Percentiles rank a stretch among this genome's conserved stretches.
These are phyloP conservation scores for Procavia capensis DNA, from an alignment of 2,113 vertebrate species.

Conservation along the genomic window DNA sequence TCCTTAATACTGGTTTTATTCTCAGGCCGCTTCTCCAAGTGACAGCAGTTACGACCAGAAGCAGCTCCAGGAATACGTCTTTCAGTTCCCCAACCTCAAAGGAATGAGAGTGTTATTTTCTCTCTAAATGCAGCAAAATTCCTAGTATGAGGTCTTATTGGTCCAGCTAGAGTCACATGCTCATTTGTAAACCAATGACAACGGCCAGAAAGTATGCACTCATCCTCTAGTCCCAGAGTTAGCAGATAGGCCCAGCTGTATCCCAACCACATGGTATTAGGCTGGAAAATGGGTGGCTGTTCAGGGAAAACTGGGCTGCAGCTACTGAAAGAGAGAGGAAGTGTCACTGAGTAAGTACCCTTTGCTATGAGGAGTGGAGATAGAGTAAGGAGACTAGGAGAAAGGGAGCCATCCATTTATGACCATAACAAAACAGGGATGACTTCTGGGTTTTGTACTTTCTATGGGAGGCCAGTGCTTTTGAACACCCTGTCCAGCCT, in stretches of 20 bases:
- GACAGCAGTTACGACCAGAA: background rate
- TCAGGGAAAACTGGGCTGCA: background rate
- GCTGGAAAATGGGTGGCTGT: background rate
- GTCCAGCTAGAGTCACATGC: background rate
- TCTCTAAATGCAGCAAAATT: background rate
- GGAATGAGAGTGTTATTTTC: background rate
- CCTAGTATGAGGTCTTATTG: background rate
- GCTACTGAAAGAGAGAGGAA: background rate
- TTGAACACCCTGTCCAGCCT: background rate
- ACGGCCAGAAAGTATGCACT: background rate
- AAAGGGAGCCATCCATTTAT: background rate
- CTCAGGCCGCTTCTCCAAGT: background rate
- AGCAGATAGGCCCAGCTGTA: background rate
- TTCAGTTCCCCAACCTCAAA: background rate
- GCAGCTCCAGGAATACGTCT: background rate
- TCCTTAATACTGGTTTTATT: background rate
- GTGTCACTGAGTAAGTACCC: background rate
- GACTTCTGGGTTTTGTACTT: background rate
- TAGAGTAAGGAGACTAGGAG: background rate
- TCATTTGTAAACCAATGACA: background rate
- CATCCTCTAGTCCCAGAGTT: background rate
- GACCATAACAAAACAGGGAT: background rate
- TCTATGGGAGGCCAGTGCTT: background rate
- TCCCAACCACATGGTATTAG: background rate
- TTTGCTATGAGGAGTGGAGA: background rate